A percentile compares a stretch with the other conserved stretches of the same genome.
phyloP scores from a whole-genome alignment of 2,797 vertebrate species.

The Molossus alvarezi region DNA sequence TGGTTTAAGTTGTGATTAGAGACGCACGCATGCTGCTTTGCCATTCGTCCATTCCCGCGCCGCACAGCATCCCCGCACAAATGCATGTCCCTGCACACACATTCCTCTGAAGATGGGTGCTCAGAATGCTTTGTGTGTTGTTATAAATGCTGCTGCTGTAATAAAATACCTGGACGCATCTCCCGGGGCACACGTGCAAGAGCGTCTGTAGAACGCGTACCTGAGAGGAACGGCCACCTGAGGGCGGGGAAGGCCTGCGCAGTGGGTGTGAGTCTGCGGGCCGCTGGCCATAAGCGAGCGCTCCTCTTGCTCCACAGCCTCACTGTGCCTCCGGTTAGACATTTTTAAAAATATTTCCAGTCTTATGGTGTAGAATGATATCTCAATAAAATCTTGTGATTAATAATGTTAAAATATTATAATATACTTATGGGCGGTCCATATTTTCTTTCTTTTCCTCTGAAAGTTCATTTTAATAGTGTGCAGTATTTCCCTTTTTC shows the following conservation, averaged over 20 bases:
- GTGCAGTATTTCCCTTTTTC: background rate
- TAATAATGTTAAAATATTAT: background rate
- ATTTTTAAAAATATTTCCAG: background rate
- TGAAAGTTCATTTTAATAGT: background rate
- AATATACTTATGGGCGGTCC: background rate
- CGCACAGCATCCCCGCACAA: background rate
- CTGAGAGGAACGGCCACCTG: background rate
- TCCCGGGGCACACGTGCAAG: background rate
- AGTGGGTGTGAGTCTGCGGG: background rate
- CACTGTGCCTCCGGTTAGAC: background rate
- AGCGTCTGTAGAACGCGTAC: background rate
- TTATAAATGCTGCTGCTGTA: background rate
- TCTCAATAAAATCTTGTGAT: background rate
- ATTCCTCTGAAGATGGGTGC: background rate
- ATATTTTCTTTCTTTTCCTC: background rate
- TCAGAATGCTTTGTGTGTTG: background rate
- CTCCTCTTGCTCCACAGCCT: background rate
- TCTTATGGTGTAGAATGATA: background rate
- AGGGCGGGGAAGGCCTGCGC: background rate
- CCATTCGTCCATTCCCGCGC: background rate
- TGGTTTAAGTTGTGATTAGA: background rate
- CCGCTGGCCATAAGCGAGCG: background rate
- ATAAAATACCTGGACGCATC: background rate
- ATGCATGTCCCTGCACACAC: background rate
- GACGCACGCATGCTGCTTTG: background rate